Percentiles rank a stretch among this genome's conserved stretches.
These are phyloP conservation scores for Callospermophilus lateralis DNA, from an alignment of 2,113 vertebrate species.

Conservation along the genomic window DNA sequence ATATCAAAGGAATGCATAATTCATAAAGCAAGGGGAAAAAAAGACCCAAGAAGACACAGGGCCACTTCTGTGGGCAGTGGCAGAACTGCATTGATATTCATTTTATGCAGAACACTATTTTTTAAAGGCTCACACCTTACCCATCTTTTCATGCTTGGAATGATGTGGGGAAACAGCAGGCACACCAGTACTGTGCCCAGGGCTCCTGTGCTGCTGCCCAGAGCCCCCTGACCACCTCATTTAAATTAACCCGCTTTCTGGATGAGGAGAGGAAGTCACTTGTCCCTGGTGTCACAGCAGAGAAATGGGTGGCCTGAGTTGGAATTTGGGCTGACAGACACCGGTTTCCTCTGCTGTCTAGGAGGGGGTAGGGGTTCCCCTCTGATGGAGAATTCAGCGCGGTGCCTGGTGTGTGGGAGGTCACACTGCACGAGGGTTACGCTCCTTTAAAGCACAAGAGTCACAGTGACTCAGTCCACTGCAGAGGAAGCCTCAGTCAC, in stretches of 20 bases:
- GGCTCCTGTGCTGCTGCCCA: accelerated
- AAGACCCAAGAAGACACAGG: not conserved
- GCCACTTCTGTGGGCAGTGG: not conserved
- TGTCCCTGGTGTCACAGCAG: not conserved
- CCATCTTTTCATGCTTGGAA: not conserved
- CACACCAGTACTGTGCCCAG: too few relatives aligned
- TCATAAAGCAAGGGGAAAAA: not conserved
- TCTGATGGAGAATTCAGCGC: not conserved
- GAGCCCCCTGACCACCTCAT: accelerated
- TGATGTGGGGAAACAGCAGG: too few relatives aligned
- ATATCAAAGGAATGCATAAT: not conserved
- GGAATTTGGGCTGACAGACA: too few relatives aligned
- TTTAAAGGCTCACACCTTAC: not conserved
- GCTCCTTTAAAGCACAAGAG: not conserved
- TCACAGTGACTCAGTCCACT: accelerated
- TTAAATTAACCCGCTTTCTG: not conserved
- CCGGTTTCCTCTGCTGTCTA: too few relatives aligned
- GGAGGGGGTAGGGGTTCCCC: not conserved
- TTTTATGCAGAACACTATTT: not conserved
- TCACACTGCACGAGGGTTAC: accelerated
- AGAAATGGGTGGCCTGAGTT: accelerated
- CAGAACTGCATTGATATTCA: not conserved
- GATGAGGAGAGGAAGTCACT: not conserved
- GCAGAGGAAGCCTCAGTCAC: not conserved
- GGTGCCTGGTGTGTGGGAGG: not conserved